phyloP scores from a whole-genome alignment of 2,888 invertebrate genomes.

The Dicranocentrus wangi region DNA sequence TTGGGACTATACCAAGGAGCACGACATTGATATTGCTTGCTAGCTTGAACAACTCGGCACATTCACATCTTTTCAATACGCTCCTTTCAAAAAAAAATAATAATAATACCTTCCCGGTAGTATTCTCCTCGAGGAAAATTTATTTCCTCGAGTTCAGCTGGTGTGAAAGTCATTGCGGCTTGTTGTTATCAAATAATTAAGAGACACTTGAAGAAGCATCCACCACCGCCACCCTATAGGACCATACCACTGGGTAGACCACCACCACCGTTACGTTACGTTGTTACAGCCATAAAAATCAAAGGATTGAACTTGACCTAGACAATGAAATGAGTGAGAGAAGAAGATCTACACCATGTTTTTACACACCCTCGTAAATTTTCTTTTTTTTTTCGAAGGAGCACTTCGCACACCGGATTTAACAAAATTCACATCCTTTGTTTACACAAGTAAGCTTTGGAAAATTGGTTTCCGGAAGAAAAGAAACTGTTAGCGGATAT shows the following conservation, averaged over 20 bases:
- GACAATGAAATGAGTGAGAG: too few species aligned
- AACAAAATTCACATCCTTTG: not conserved
- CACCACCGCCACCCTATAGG: not conserved
- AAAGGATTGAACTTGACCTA: slow-evolving; percentile 43
- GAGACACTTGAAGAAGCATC: slow-evolving; percentile 27
- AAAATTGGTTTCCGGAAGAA: not conserved
- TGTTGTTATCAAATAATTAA: slow-evolving; percentile 55
- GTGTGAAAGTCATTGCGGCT: slow-evolving; percentile 17
- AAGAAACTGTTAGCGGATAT: slow-evolving; percentile 24
- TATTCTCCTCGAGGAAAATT: slow-evolving; percentile 34
- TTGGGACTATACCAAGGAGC: too few species aligned
- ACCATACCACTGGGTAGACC: too few species aligned
- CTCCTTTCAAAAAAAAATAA: too few species aligned
- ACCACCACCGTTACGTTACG: too few species aligned
- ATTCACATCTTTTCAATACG: too few species aligned
- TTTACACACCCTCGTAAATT: slow-evolving; percentile 36
- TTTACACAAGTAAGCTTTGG: slow-evolving; percentile 13
- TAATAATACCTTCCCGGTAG: too few species aligned
- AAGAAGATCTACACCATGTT: slow-evolving; percentile 22
- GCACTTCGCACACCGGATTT: not conserved
- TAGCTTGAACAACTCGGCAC: too few species aligned
- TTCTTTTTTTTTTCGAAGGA: slow-evolving; percentile 17
- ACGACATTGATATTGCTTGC: too few species aligned
- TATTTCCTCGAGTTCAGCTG: slow-evolving; percentile 21
- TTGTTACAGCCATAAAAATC: too few species aligned